Conservation (phyloP, 2,113 vertebrate genomes). For the Prietella phreatophila region DNA sequence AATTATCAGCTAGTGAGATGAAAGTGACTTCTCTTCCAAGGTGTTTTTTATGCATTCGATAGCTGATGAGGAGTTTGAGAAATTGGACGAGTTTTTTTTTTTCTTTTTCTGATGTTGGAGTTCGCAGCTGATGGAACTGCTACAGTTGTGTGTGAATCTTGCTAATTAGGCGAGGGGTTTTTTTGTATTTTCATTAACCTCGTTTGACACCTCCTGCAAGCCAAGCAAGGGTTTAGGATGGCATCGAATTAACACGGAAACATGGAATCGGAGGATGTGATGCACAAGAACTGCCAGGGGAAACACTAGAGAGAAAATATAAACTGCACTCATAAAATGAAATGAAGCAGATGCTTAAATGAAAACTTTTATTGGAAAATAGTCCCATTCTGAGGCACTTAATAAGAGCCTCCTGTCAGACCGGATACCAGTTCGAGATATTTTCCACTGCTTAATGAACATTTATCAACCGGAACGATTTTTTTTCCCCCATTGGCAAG, state of each 20-base stretch:
- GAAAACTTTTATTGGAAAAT: not conserved
- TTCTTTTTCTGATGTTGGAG: conserved; percentile 40
- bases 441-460: not conserved
- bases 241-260: conserved; percentile 34
- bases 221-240: conserved; percentile 39
- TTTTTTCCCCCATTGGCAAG: not conserved
- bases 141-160: conserved; percentile 45
- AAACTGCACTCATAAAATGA: not conserved
- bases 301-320: conserved; percentile 16
- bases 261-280: conserved; percentile 19
- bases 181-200: conserved; percentile 55
- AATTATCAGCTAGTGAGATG: conserved; percentile 73
- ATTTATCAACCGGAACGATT: not conserved
- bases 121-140: conserved; percentile 53
- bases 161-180: conserved; percentile 48
- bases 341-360: conserved; percentile 16
- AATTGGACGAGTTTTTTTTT: conserved; percentile 37
- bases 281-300: conserved; percentile 26
- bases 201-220: conserved; percentile 51
- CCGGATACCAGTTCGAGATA: not conserved
- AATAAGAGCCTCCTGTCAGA: not conserved
- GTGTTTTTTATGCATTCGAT: conserved; percentile 58
- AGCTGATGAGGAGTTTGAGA: conserved; percentile 56
- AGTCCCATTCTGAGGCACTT: not conserved
- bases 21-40: conserved; percentile 65